Base-by-base conservation (phyloP, 2,888 invertebrate species). In the Matsumyia berberina region DNA sequence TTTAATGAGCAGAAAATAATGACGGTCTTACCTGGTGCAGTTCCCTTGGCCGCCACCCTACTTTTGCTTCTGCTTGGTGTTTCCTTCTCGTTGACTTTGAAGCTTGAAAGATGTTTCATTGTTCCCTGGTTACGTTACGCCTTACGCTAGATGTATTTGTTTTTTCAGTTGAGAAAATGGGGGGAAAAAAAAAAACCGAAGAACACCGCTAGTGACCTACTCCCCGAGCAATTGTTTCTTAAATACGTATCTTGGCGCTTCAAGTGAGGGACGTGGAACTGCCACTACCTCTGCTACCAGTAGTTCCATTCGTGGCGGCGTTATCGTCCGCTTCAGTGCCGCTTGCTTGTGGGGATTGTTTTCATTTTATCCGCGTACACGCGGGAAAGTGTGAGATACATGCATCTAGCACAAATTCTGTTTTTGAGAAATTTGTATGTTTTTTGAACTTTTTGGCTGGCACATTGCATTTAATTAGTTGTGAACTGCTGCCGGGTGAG, bases 131-230 rank as follows among this genome's bases (percentile, higher is more conserved):
- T 17, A n/a, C 15, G 8, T 6, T 24, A 17, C 49, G 51, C 67
- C 67, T 77, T 77, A 77, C 76, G 60, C 76, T 60, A 69, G 42
- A 77, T 57, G 66, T 57, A 73, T n/a, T n/a, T n/a, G n/a, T n/a
- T 6, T 31, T n/a, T 8, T 2, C 11, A 51, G 49, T 44, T n/a
- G 29, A 35, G 37, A 64, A 33, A 42, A 9, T 31, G 4, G 35
- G n/a, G n/a, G n/a, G n/a, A 49, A 44, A 69, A 53, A 49, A 12
- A 4, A 37, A 33, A 11, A 49, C 19, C 17, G 17, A 17, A 42
- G 46, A 64, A 35, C 74, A 64, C 64, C 74, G 77, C 69, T 35
- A 69, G 69, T 78, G 77, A 78, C 77, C 77, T 70, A 78, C 69
- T 78, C 77, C 55, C 55, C 15, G 31, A 35, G 60, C 60, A 73